Percentiles rank a stretch among this genome's conserved stretches.
phyloP scores from a whole-genome alignment of 2,113 vertebrate genomes.

The Hemichromis elongatus region DNA sequence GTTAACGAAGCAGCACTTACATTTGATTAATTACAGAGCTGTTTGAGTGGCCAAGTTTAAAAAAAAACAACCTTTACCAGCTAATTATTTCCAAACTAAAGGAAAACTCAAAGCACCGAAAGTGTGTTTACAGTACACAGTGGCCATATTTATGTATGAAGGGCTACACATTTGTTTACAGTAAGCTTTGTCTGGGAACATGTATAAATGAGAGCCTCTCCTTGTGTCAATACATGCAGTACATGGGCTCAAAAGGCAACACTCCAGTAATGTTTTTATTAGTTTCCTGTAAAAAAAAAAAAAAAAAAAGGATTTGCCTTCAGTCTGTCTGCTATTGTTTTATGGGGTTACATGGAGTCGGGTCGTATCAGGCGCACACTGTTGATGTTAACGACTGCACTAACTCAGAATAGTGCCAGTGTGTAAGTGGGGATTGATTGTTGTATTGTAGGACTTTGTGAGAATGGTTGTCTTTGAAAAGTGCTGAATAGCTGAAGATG shows the following conservation, averaged over 20 bases:
- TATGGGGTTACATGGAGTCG: conserved; percentile 6
- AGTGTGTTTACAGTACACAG: conserved; percentile 17
- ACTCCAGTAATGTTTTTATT: not conserved
- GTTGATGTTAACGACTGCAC: conserved; percentile 13
- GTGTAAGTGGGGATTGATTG: conserved; percentile 34
- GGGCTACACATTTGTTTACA: conserved; percentile 24
- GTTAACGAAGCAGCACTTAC: not conserved
- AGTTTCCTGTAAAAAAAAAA: not conserved
- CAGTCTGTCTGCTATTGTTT: not conserved
- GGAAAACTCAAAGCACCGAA: not conserved
- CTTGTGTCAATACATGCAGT: conserved; percentile 20
- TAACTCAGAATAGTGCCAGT: conserved; percentile 25
- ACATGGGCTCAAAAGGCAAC: not conserved
- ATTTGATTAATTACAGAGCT: not conserved
- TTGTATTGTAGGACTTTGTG: conserved; percentile 16
- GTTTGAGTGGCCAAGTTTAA: not conserved
- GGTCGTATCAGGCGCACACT: conserved; percentile 31
- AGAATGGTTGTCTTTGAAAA: conserved; percentile 25
- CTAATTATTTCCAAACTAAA: not conserved
- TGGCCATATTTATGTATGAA: not conserved
- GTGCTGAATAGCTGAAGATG: not conserved
- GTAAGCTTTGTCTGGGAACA: conserved; percentile 35
- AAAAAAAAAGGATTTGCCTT: not conserved
- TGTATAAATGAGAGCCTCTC: conserved; percentile 2
- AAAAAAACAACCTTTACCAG: not conserved